Conservation (phyloP, 2,113 vertebrate species). For the Trichomycterus rosablanca region DNA sequence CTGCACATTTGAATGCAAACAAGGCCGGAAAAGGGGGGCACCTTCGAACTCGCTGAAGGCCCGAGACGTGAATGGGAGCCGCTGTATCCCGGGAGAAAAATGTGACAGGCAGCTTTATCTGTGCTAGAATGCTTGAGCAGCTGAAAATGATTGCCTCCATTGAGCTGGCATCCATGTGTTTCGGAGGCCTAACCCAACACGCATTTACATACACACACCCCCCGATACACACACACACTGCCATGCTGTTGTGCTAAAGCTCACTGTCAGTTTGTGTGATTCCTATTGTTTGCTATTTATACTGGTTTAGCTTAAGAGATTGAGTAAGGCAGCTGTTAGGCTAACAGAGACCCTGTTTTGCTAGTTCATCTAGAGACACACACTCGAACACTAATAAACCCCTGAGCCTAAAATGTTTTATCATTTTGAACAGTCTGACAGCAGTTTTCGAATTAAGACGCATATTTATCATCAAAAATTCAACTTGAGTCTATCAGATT, state of each 20-base stretch:
- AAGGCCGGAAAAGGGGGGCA: constrained; percentile 75
- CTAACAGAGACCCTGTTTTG: no score
- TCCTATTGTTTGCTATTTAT: constrained; percentile 70
- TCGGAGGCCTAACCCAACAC: constrained; percentile 65
- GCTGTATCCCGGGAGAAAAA: constrained; percentile 88
- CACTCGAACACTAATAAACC: neutral
- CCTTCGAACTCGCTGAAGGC: constrained; percentile 65
- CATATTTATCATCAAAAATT: constrained; percentile 1
- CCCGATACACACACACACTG: no score
- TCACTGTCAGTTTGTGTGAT: constrained; percentile 68
- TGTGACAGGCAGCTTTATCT: constrained; percentile 91
- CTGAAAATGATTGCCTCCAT: constrained; percentile 78
- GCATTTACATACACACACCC: constrained; percentile 24
- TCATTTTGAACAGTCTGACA: no score
- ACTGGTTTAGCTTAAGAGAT: constrained; percentile 68
- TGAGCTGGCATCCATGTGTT: constrained; percentile 57
- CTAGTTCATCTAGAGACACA: no score
- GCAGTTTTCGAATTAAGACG: constrained; percentile 16
- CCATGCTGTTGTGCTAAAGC: constrained; percentile 47
- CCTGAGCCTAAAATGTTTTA: neutral
- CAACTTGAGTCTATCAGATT: constrained; percentile 18
- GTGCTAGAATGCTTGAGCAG: constrained; percentile 68
- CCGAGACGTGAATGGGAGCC: constrained; percentile 77
- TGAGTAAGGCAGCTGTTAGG: no score
- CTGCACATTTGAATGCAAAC: constrained; percentile 93